A percentile compares a stretch with the other conserved stretches of the same genome.
Conservation (phyloP, 2,797 vertebrate genomes). For the Pangasius krempfi region DNA sequence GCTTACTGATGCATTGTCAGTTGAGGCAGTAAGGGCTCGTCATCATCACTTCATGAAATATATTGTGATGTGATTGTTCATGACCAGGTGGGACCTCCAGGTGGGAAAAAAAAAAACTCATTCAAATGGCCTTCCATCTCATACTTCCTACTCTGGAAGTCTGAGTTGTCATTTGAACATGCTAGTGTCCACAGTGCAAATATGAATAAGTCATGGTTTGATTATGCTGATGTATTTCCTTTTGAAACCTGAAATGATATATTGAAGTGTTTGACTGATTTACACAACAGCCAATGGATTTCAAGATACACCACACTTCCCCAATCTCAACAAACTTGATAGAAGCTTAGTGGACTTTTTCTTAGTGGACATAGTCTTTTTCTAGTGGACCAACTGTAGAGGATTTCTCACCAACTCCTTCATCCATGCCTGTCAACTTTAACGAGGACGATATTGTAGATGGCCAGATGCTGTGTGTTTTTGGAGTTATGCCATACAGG, state of each 20-base stretch:
- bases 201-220: not conserved
- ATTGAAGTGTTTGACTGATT: not conserved
- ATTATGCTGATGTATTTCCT: not conserved
- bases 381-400: not conserved
- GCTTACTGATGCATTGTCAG: not conserved
- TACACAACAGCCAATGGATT: not conserved
- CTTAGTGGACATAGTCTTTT: not conserved
- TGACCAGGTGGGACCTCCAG: not conserved
- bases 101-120: not conserved
- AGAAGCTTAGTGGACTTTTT: not conserved
- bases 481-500: no score
- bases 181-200: not conserved
- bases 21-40: not conserved
- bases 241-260: not conserved
- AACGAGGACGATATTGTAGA: no score
- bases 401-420: no score
- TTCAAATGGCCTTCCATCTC: not conserved
- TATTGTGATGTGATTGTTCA: not conserved
- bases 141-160: not conserved
- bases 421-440: no score
- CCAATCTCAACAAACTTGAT: not conserved
- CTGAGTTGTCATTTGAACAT: not conserved
- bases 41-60: not conserved
- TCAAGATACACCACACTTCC: not conserved
- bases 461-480: no score